A percentile compares a stretch with the other conserved stretches of the same genome.
Evolutionary conservation across 2,888 invertebrate genomes (phyloP).

Genomic region (Clivina fossor): DNA sequence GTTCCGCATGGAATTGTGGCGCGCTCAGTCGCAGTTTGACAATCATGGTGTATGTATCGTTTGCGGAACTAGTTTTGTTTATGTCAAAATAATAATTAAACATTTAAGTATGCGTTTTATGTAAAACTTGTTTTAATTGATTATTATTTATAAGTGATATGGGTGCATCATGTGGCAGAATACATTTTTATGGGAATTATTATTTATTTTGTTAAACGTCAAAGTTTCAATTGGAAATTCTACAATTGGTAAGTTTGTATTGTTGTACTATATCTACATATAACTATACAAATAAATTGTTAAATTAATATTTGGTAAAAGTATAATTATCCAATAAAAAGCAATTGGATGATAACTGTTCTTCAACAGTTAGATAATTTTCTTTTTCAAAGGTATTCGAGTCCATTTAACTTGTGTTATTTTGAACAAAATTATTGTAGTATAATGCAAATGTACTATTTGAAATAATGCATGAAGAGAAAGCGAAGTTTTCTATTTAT

Average conservation of each 20-base stretch:
- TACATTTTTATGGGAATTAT: conserved; percentile 26
- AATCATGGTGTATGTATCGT: conserved; percentile 3
- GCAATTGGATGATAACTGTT: conserved; percentile 18
- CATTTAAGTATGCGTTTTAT: too few species aligned
- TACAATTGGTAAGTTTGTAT: conserved; percentile 24
- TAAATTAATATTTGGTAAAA: conserved; percentile 17
- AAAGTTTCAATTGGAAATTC: conserved; percentile 20
- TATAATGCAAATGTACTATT: too few species aligned
- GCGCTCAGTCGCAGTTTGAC: conserved; percentile 18
- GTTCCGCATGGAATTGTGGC: conserved; percentile 1
- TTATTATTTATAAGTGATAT: conserved; percentile 21
- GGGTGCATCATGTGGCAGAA: conserved; percentile 28
- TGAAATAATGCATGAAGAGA: too few species aligned
- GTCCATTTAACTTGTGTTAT: too few species aligned
- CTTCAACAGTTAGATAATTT: conserved; percentile 21
- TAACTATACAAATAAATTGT: conserved; percentile 9
- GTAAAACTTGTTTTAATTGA: conserved; percentile 1
- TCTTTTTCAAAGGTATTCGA: conserved; percentile 23
- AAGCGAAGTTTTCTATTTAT: too few species aligned
- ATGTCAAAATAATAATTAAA: too few species aligned
- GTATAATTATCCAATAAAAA: conserved; percentile 27
- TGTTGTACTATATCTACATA: conserved; percentile 1
- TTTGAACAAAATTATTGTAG: too few species aligned
- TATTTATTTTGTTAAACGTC: conserved; percentile 17
- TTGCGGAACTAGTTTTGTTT: not conserved